A percentile compares a stretch with the other conserved stretches of the same genome.
These are phyloP conservation scores for Eudasyphora cyanicolor DNA, from an alignment of 2,888 invertebrate species.

Conservation along the genomic window DNA sequence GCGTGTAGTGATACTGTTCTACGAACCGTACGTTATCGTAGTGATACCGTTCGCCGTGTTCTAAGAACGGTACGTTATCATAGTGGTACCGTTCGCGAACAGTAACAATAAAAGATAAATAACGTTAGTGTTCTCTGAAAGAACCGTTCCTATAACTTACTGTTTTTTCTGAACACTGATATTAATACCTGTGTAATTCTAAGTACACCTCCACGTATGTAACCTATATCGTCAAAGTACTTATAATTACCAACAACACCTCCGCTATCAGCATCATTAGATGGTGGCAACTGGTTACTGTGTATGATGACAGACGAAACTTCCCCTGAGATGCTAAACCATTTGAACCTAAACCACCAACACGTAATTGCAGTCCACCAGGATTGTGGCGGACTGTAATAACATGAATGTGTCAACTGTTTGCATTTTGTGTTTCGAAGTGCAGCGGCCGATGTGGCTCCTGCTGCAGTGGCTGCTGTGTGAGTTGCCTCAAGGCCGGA, in stretches of 20 bases:
- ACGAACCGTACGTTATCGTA: too few relatives aligned
- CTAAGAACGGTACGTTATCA: too few relatives aligned
- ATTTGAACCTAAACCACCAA: constrained; percentile 74
- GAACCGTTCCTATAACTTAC: too few relatives aligned
- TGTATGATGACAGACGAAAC: constrained; percentile 69
- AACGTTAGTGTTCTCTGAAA: too few relatives aligned
- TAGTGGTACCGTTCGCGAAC: too few relatives aligned
- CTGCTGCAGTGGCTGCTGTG: constrained; percentile 63
- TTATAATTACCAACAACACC: constrained; percentile 84
- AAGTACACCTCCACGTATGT: constrained; percentile 89
- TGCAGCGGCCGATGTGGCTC: constrained; percentile 31
- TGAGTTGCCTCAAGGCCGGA: constrained; percentile 59
- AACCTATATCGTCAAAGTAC: constrained; percentile 92
- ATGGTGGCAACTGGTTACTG: constrained; percentile 66
- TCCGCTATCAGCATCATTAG: constrained; percentile 62
- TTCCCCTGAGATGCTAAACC: constrained; percentile 73
- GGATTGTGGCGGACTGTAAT: constrained; percentile 66
- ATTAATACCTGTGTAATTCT: too few relatives aligned
- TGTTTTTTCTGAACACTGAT: too few relatives aligned
- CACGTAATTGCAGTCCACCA: constrained; percentile 70
- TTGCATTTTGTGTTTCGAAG: constrained; percentile 63
- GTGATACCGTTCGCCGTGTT: too few relatives aligned
- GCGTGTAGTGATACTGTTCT: too few relatives aligned
- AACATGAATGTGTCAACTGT: constrained; percentile 68
- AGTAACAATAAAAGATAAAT: too few relatives aligned